Evolutionary conservation across 2,113 vertebrate species (phyloP), one percentile per base, ranked within the genome.

Genomic region (mouse (Mus musculus)): DNA sequence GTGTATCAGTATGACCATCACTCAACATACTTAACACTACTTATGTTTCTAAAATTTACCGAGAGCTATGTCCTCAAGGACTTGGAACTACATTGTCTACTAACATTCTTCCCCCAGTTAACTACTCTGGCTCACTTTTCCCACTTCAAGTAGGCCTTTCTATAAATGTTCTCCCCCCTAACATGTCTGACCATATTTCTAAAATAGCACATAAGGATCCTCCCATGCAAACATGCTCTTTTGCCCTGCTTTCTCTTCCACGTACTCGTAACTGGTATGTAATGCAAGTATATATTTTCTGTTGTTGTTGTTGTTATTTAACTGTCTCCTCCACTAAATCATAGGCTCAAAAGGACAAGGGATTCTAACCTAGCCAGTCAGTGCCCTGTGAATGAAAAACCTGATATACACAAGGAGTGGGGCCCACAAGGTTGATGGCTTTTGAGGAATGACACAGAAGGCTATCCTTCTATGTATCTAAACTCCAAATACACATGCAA

Each of bases 171-270:
- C 30, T n/a, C 42, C 3, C 16, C 56, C 30, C 10, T 86, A 96
- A 11, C 16, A 93, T 89, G 73, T 93, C 46, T 87, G 67, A 94
- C 46, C 67, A 78, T n/a, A 78, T 12, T 72, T 46, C 42, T 92
- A 76, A 95, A 93, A 85, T 20, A 85, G 42, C 36, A 92, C 12
- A 61, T 14, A 36, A 5, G 26, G 22, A 39, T 39, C 61, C 56
- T 82, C 22, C 80, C 22, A 8, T 8, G 24, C 56, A 84, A 84
- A 84, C 33, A 82, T 39, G 54, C 20, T 75, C n/a, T 22, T 91
- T 76, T 78, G 54, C 2, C 39, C 49, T 94, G n/a, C 33, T 92
- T 81, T 96, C 92, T 54, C 52, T 89, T 95, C 20, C 73, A 86
- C 84, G 59, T 7, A 72, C 63, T 59, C 42, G 16, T 95, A 63